Conservation (phyloP, 1,140 invertebrate species). For the Micrasema longulum region DNA sequence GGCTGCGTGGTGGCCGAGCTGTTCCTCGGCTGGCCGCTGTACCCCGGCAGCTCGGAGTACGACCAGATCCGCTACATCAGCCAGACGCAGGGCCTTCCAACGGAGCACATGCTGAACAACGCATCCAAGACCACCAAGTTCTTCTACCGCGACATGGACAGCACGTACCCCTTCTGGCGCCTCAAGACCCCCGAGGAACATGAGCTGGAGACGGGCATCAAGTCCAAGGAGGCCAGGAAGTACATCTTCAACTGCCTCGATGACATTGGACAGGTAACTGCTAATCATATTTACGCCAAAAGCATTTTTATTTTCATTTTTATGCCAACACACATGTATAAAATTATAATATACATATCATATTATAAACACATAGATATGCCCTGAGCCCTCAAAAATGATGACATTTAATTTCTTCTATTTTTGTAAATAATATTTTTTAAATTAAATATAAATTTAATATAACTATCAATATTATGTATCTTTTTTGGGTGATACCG, state of each 20-base stretch:
- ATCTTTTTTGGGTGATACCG: too few relatives aligned
- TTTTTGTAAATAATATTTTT: too few relatives aligned
- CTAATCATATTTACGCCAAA: too few relatives aligned
- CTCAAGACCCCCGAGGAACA: conserved; percentile 98
- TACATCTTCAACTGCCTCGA: conserved; percentile 99
- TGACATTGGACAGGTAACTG: conserved; percentile 87
- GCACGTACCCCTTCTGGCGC: conserved; percentile 97
- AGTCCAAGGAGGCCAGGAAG: conserved; percentile 99
- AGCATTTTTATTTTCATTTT: too few relatives aligned
- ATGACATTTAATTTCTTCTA: too few relatives aligned
- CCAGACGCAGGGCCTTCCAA: conserved; percentile 86
- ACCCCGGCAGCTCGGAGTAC: conserved; percentile 99
- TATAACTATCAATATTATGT: too few relatives aligned
- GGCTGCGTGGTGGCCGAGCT: conserved; percentile 99
- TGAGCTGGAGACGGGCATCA: conserved; percentile 96
- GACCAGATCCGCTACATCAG: conserved; percentile 96
- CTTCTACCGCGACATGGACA: conserved; percentile 97
- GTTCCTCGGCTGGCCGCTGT: conserved; percentile 99
- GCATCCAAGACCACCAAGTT: conserved; percentile 99
- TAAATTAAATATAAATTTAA: too few relatives aligned
- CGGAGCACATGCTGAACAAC: conserved; percentile 98
- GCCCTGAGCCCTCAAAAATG: too few relatives aligned
- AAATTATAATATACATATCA: too few relatives aligned
- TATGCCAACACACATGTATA: too few relatives aligned
- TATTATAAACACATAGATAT: too few relatives aligned